Conservation (phyloP, 2,113 vertebrate species). For the Gymnobelideus leadbeateri region DNA sequence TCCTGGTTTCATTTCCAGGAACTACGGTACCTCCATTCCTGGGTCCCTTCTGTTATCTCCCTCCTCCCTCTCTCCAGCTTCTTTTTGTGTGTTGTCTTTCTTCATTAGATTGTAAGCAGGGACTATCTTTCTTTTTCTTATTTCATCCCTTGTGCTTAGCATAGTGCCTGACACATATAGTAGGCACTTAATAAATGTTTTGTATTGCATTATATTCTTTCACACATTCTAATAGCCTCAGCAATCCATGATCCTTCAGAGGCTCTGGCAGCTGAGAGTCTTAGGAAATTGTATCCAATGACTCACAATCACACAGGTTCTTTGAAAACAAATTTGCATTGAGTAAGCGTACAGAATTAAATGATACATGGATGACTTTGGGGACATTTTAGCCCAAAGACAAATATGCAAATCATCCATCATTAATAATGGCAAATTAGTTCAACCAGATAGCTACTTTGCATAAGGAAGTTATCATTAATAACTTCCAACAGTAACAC, state of each 20-base stretch:
- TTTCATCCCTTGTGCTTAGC: not conserved
- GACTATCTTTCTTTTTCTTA: not conserved
- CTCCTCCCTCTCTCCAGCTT: not conserved
- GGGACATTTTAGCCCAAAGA: slow-evolving; percentile 1
- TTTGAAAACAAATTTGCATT: not conserved
- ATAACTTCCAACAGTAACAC: not conserved
- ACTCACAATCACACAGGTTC: not conserved
- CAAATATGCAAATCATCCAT: slow-evolving; percentile 3
- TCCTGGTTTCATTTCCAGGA: not conserved
- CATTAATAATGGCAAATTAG: slow-evolving; percentile 4
- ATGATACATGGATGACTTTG: not conserved
- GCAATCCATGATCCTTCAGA: not conserved
- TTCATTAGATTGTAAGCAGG: not conserved
- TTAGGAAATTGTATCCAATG: not conserved
- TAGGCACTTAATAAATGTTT: not conserved
- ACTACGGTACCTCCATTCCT: not conserved
- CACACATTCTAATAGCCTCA: not conserved
- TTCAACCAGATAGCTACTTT: slow-evolving; percentile 6
- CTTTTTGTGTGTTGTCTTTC: not conserved
- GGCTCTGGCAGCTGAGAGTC: not conserved
- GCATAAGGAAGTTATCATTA: not conserved
- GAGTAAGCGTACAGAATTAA: not conserved
- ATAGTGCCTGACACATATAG: not conserved
- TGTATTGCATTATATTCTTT: not conserved
- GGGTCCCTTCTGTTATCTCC: not conserved